Conservation (phyloP, 2,113 vertebrate species). For the Proterorhinus semilunaris region DNA sequence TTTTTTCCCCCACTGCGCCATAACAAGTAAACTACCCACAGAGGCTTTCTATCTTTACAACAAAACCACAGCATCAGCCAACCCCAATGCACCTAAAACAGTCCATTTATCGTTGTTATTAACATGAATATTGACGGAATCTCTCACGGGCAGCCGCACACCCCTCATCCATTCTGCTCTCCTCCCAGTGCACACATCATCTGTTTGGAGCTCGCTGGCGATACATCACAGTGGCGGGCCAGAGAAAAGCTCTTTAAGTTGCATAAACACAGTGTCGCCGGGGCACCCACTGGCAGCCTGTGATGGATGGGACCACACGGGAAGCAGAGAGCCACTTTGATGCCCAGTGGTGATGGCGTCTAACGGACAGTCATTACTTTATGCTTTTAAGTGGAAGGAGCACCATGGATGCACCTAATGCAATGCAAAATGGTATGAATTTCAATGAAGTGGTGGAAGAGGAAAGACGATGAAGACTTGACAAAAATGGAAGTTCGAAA, state of each 20-base stretch:
- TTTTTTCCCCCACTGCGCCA: neutral
- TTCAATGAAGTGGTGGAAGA: neutral
- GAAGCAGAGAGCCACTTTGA: slow-evolving; percentile 25
- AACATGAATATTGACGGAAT: slow-evolving; percentile 36
- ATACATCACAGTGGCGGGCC: slow-evolving; percentile 58
- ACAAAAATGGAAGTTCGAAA: too few species aligned
- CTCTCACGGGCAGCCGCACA: slow-evolving; percentile 2
- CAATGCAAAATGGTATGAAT: neutral
- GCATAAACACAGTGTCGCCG: slow-evolving; percentile 62
- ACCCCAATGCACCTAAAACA: slow-evolving; percentile 9
- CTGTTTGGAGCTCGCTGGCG: slow-evolving; percentile 40
- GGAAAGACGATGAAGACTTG: neutral
- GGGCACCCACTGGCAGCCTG: slow-evolving; percentile 21
- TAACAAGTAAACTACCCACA: slow-evolving; percentile 12
- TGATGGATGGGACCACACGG: slow-evolving; percentile 64
- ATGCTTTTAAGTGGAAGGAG: neutral
- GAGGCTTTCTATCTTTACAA: slow-evolving; percentile 28
- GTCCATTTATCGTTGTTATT: slow-evolving; percentile 18
- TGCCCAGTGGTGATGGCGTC: slow-evolving; percentile 27
- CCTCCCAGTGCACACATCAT: slow-evolving; percentile 58
- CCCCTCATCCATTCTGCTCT: slow-evolving; percentile 45
- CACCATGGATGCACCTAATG: neutral
- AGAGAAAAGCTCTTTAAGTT: slow-evolving; percentile 63
- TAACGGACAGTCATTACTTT: slow-evolving; percentile 13
- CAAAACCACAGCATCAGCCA: slow-evolving; percentile 32